Base-by-base conservation (phyloP, 1,140 invertebrate genomes). In the Sinonovacula constricta region DNA sequence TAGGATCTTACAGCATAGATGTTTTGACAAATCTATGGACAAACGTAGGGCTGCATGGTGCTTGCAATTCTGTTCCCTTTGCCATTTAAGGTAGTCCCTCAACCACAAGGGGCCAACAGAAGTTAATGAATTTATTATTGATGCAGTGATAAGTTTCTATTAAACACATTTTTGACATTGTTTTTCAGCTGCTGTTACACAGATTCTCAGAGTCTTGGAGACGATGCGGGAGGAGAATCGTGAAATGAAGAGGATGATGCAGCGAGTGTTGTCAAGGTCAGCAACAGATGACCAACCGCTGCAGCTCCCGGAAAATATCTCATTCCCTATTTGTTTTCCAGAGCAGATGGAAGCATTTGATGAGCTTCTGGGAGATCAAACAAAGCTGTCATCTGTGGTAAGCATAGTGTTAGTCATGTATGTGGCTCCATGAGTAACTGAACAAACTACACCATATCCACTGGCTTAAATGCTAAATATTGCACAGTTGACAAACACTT, bases 401-500 rank as follows among this genome's bases (percentile, higher is more conserved):
- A 45, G 39, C 39, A 45, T 18, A 45, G 39, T 45, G 39, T 45
- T 45, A 45, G 39, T 45, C 39, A 45, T 45, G 39, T 45, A 45
- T 45, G 39, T 45, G 39, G 18, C 7, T 45, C 39, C 18, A 10
- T 45, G 7, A 45, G 7, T 45, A 7, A 45, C 7, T 45, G 7
- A 45, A 18, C 7, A 45, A 18, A 45, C 39, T 10, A 45, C 39
- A 7, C 39, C 39, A 45, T 45, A 45, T 45, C 7, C 39, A 45
- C 39, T 45, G 39, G 39, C 39, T 18, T 45, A 45, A 45, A 45
- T 45, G 39, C 39, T 18, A 18, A 45, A 34, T 65, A 65, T 65
- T 28, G 62, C 62, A 65, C 24, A 24, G 62, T 65, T 26, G 62
- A 65, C 62, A 33, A 28, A 65, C 12, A 65, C 33, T 65, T 3